These are phyloP conservation scores for Harpegnathos saltator DNA, from an alignment of 1,140 invertebrate species.

Conservation along the genomic window DNA sequence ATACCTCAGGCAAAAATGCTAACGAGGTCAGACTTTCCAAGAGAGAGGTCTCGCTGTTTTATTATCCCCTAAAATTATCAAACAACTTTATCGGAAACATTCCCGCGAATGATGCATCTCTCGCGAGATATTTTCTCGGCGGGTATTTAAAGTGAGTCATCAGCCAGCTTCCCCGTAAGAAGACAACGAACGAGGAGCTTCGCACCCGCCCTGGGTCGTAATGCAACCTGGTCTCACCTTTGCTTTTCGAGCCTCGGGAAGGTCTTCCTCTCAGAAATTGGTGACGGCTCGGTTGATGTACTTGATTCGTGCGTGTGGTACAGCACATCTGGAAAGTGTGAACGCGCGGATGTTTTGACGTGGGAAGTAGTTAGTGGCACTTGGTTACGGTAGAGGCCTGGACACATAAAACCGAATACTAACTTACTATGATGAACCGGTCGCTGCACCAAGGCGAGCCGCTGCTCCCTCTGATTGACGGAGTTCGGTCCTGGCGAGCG, in stretches of 20 bases:
- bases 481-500: conserved; percentile 82
- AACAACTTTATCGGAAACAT: no score
- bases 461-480: conserved; percentile 81
- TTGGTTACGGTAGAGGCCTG: conserved; percentile 66
- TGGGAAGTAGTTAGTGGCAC: conserved; percentile 66
- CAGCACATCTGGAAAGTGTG: conserved; percentile 82
- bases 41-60: no score
- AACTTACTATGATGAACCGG: conserved; percentile 88
- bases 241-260: conserved; percentile 84
- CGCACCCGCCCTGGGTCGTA: no score
- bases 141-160: no score
- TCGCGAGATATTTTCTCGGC: no score
- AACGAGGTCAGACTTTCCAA: no score
- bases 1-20: no score
- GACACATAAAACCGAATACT: conserved; percentile 86
- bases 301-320: conserved; percentile 87
- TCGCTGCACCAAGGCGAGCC: conserved; percentile 84
- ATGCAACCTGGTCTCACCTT: conserved; percentile 72
- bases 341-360: conserved; percentile 72
- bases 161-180: no score
- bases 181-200: no score
- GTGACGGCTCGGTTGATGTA: conserved; percentile 87
- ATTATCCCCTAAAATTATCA: no score
- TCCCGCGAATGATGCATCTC: no score
- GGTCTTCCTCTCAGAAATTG: conserved; percentile 86